Base-by-base conservation (phyloP, 2,113 vertebrate species). In the Cryptoleucopteryx plumbea region DNA sequence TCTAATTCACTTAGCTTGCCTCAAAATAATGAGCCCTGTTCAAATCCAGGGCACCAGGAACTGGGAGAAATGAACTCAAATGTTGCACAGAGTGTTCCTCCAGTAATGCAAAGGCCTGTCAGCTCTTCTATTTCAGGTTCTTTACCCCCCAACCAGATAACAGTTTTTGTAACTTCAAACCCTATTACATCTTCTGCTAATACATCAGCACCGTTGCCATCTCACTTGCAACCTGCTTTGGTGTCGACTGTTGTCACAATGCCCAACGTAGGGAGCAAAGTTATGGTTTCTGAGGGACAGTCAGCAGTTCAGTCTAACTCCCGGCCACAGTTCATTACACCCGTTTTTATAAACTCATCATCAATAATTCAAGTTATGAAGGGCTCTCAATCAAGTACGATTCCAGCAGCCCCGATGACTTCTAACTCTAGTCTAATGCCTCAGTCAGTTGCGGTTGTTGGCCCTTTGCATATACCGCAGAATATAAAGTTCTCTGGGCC, bases 161-260 rank as follows among this genome's bases (percentile, higher is more conserved):
- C 99, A 77, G 99, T 99, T 65, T 99, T 99, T 95, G 99, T 99
- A 58, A 99, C 99, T 56, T 99, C 99, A 62, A 99, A 99, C 94
- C 98, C 99, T 26, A 99, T 99, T 61, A 99, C 98, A 26, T 98
- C 98, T 61, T 98, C 99, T 81, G 98, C 99, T 82, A 98, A 98
- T 58, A 98, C 99, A 42, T 98, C 98, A 52, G 93, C 98, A 75
- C 93, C 98, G 0, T 79, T 98, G 95, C 97, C 98, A 27, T 98
- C 98, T 86, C 99, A 99, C 82, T 97, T 98, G 56, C 98, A 99
- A 22, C 97, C 99, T 73, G 97, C 98, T 0, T 93, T 99, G 74
- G 98, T 99, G 88, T 98, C 99, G 7, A 99, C 99, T 38, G 98
- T 99, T 29, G 98, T 99, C 91, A 98, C 99, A 16, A 98, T 99